Evolutionary conservation across 2,888 invertebrate species (phyloP).

Genomic region (Ptychoptera contaminata): DNA sequence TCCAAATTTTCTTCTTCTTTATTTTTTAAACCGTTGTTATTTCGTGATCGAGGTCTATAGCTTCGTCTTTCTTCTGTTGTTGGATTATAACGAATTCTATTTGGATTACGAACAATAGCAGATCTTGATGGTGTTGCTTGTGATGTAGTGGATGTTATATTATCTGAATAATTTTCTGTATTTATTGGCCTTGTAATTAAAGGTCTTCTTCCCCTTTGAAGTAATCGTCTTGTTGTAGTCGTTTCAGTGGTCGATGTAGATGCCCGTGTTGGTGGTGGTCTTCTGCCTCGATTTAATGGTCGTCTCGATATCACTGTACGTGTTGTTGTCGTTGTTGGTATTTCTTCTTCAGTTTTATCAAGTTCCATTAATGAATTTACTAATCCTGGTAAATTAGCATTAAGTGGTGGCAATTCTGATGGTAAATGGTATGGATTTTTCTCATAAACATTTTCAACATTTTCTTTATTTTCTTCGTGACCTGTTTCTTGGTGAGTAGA

Average conservation of each 20-base stretch:
- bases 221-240: slow-evolving; percentile 20
- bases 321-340: slow-evolving; percentile 30
- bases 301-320: slow-evolving; percentile 28
- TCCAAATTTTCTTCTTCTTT: slow-evolving; percentile 31
- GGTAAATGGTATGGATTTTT: slow-evolving; percentile 33
- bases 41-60: slow-evolving; percentile 17
- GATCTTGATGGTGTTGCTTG: slow-evolving; percentile 17
- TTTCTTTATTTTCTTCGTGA: neutral
- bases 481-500: neutral
- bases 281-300: slow-evolving; percentile 37
- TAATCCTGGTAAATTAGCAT: slow-evolving; percentile 40
- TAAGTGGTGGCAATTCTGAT: slow-evolving; percentile 38
- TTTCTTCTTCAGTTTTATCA: slow-evolving; percentile 17
- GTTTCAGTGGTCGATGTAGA: slow-evolving; percentile 22
- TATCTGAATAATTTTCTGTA: slow-evolving; percentile 13
- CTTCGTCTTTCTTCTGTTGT: slow-evolving; percentile 26
- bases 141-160: slow-evolving; percentile 12
- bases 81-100: slow-evolving; percentile 29
- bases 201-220: slow-evolving; percentile 30
- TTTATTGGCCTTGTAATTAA: slow-evolving; percentile 19
- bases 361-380: slow-evolving; percentile 43
- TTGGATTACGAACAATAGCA: slow-evolving; percentile 26
- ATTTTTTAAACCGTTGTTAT: slow-evolving; percentile 8
- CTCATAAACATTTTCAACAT: neutral
- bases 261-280: slow-evolving; percentile 24